Evolutionary conservation across 2,797 vertebrate species (phyloP).

Genomic region (Notolabrus celidotus): DNA sequence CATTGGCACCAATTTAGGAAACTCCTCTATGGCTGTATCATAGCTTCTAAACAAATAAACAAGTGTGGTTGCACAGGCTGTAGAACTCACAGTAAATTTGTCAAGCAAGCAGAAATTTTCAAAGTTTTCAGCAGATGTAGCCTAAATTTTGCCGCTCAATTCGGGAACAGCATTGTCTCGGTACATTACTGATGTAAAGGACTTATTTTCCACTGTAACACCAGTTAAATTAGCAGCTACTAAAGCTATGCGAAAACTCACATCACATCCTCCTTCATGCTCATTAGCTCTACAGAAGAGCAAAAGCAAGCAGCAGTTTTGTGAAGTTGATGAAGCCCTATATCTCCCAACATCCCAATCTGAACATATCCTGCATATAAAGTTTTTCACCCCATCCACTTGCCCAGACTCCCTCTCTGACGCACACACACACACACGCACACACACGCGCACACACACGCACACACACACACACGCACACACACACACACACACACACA

Average conservation of each 20-base stretch:
- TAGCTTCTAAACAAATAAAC: no score
- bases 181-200: no score
- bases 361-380: conserved; percentile 1
- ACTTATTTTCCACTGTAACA: no score
- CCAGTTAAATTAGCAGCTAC: no score
- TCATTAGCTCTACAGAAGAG: background rate
- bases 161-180: no score
- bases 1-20: no score
- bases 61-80: no score
- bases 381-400: background rate
- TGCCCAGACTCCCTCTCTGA: background rate
- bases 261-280: background rate
- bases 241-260: background rate
- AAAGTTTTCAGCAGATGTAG: no score
- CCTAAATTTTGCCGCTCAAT: no score
- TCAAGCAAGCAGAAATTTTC: no score
- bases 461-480: background rate
- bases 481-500: background rate
- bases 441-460: background rate
- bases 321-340: background rate
- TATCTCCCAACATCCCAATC: background rate
- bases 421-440: background rate
- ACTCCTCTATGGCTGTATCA: no score
- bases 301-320: background rate
- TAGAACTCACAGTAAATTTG: no score